A percentile compares a stretch with the other conserved stretches of the same genome.
phyloP scores from a whole-genome alignment of 1,140 invertebrate species.

The Drosophila asahinai region DNA sequence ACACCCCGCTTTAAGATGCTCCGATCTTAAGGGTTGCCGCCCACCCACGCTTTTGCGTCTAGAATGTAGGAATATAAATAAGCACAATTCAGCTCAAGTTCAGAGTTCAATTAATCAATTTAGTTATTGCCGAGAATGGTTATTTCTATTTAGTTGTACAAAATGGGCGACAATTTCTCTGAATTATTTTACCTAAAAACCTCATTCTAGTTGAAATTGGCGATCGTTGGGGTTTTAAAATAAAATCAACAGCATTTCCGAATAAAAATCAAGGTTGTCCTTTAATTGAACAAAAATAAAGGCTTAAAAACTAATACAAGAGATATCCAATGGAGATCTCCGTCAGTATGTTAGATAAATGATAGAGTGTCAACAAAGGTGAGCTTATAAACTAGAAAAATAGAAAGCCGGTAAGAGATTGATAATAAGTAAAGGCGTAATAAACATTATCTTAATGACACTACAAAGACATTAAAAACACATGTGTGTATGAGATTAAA shows the following conservation, averaged over 20 bases:
- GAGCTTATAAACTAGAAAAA: constrained; percentile 18
- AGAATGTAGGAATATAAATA: not conserved
- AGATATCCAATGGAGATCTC: not conserved
- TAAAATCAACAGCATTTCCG: not conserved
- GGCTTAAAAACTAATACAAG: not conserved
- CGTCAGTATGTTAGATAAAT: constrained; percentile 11
- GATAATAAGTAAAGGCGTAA: too few species aligned
- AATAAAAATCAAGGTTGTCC: not conserved
- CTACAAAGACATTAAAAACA: not conserved
- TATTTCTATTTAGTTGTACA: not conserved
- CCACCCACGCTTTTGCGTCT: too few species aligned
- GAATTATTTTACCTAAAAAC: too few species aligned
- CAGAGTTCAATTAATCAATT: not conserved
- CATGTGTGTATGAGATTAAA: not conserved
- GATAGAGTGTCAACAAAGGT: constrained; percentile 9
- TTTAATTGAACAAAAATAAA: constrained; percentile 2
- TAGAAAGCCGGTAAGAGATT: not conserved
- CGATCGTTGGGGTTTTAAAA: not conserved
- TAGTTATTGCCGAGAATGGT: not conserved
- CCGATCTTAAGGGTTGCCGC: too few species aligned
- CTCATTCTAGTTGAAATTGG: too few species aligned
- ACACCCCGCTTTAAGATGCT: too few species aligned
- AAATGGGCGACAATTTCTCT: not conserved
- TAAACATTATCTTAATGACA: not conserved
- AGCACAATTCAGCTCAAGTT: not conserved